Evolutionary conservation across 1,140 invertebrate genomes (phyloP).

Genomic region (Drosophila cardini): DNA sequence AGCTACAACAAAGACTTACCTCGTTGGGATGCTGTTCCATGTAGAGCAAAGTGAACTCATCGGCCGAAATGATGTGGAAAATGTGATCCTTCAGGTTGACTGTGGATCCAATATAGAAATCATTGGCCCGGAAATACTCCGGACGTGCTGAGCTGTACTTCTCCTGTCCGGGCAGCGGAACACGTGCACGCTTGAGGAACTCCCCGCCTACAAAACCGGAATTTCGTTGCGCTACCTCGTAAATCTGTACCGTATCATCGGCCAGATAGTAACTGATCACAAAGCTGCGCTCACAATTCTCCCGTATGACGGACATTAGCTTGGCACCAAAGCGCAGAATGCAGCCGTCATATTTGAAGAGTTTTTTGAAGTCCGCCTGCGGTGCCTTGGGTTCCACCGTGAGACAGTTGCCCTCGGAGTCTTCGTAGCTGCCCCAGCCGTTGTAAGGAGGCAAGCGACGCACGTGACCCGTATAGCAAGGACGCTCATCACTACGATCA

Average conservation of each 20-base stretch:
- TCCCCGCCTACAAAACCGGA: constrained; percentile 89
- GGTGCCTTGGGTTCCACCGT: constrained; percentile 91
- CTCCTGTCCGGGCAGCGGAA: constrained; percentile 91
- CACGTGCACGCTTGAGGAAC: constrained; percentile 88
- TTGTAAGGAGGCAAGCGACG: constrained; percentile 93
- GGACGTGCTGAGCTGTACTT: constrained; percentile 89
- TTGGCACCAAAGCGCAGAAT: constrained; percentile 92
- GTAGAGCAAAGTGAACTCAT: constrained; percentile 93
- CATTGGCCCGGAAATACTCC: constrained; percentile 89
- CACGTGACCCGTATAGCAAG: constrained; percentile 42
- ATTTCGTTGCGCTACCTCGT: constrained; percentile 90
- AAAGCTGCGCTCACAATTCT: constrained; percentile 90
- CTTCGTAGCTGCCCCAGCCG: constrained; percentile 93
- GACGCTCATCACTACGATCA: constrained; percentile 79
- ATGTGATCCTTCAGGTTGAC: constrained; percentile 91
- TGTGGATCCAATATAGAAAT: constrained; percentile 93
- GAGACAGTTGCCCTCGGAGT: constrained; percentile 93
- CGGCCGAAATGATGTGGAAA: constrained; percentile 91
- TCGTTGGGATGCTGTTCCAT: constrained; percentile 92
- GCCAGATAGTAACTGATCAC: constrained; percentile 92
- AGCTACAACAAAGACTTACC: constrained; percentile 85
- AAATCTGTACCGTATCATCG: constrained; percentile 94
- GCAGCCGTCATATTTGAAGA: constrained; percentile 91
- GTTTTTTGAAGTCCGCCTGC: constrained; percentile 91
- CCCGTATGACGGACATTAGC: constrained; percentile 89